These are phyloP conservation scores for Manis crassicaudata DNA, from an alignment of 2,797 vertebrate species.

Conservation along the genomic window DNA sequence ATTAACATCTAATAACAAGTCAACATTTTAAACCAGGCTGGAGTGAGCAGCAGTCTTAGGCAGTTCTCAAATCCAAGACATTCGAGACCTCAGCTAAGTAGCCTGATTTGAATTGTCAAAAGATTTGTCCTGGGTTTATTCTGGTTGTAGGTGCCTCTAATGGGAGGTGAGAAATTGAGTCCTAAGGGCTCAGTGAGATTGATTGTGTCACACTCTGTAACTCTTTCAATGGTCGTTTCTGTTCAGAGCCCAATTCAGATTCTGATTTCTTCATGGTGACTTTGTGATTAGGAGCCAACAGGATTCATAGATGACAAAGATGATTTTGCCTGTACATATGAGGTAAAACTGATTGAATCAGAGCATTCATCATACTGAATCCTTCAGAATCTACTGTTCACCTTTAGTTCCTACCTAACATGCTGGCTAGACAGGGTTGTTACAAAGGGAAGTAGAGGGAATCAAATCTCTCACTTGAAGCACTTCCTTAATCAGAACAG, in stretches of 20 bases:
- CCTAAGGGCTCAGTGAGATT: background rate
- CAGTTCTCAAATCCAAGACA: background rate
- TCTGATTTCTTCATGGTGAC: background rate
- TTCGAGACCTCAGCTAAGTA: background rate
- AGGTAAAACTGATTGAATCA: background rate
- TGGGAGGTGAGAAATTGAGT: background rate
- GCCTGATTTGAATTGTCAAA: background rate
- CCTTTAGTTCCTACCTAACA: background rate
- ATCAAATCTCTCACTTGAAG: background rate
- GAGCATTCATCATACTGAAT: background rate
- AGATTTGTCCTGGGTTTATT: background rate
- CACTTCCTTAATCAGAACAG: background rate
- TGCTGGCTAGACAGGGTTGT: background rate
- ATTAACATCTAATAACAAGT: background rate
- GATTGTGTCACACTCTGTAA: background rate
- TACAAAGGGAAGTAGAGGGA: background rate
- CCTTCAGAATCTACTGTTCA: background rate
- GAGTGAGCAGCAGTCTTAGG: background rate
- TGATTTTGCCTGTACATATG: background rate
- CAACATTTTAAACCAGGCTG: background rate
- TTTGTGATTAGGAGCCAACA: background rate
- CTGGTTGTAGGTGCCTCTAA: background rate
- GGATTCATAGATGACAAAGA: background rate
- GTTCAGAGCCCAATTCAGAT: background rate
- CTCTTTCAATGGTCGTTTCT: background rate